A percentile compares a stretch with the other conserved stretches of the same genome.
These are phyloP conservation scores for Lasiurus cinereus DNA, from an alignment of 2,113 vertebrate species.

Conservation along the genomic window DNA sequence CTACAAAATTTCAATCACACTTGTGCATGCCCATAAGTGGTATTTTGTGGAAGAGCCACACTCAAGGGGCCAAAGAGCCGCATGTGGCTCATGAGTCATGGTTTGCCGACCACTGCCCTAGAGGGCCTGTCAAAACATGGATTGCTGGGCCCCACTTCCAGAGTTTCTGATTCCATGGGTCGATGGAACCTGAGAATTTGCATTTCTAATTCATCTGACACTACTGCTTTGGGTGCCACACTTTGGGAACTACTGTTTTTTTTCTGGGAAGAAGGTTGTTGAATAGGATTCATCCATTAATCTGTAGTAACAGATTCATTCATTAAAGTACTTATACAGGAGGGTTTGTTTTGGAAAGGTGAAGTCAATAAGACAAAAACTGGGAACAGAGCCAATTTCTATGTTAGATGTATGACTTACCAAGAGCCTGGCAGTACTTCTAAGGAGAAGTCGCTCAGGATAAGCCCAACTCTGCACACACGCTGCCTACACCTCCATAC, in stretches of 20 bases:
- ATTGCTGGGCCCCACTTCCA: background rate
- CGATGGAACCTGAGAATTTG: slow-evolving; percentile 15
- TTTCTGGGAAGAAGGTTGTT: background rate
- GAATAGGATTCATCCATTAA: background rate
- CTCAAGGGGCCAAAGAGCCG: too few species aligned
- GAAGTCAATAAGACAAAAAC: slow-evolving; percentile 16
- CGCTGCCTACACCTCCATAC: slow-evolving; percentile 59
- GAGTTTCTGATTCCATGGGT: background rate
- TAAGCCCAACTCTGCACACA: slow-evolving; percentile 63
- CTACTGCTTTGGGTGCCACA: background rate
- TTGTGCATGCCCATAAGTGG: too few species aligned
- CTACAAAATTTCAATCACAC: too few species aligned
- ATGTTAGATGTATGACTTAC: slow-evolving; percentile 48
- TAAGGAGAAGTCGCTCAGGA: slow-evolving; percentile 54
- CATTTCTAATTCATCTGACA: background rate
- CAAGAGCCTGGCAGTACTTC: slow-evolving; percentile 50
- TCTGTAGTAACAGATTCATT: slow-evolving; percentile 47
- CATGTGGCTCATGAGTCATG: too few species aligned
- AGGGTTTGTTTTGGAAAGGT: slow-evolving; percentile 59
- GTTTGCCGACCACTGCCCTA: too few species aligned
- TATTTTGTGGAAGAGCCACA: too few species aligned
- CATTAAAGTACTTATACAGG: slow-evolving; percentile 29
- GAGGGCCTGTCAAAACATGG: background rate
- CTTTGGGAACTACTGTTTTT: background rate
- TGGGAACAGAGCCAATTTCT: background rate